Percentiles rank a stretch among this genome's conserved stretches.
Conservation (phyloP, 2,888 invertebrate genomes). For the Napeogenes inachia region DNA sequence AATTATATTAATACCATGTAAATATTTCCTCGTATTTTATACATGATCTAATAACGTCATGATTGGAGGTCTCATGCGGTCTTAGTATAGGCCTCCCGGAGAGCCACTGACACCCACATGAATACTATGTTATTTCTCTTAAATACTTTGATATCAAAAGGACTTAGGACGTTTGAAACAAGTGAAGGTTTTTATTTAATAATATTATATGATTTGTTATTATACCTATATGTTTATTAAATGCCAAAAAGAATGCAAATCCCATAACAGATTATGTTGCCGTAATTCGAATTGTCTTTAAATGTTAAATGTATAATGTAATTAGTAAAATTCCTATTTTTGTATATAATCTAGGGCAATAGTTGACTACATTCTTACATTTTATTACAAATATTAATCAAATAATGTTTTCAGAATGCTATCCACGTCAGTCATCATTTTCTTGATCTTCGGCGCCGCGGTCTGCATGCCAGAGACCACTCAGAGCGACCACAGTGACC, state of each 20-base stretch:
- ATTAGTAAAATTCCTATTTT: no score
- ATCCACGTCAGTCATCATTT: conserved; percentile 49
- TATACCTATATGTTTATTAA: no score
- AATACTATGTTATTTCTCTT: background rate
- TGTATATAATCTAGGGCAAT: no score
- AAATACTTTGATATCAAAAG: no score
- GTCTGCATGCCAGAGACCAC: conserved; percentile 59
- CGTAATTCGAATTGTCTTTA: no score
- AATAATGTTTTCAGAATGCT: conserved; percentile 62
- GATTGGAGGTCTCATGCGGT: conserved; percentile 7
- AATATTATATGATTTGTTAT: no score
- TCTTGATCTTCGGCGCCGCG: conserved; percentile 54
- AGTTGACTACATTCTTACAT: no score
- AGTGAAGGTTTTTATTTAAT: no score
- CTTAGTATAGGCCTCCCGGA: conserved; percentile 8
- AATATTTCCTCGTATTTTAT: conserved; percentile 2
- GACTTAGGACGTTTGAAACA: no score
- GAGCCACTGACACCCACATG: background rate
- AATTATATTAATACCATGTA: background rate
- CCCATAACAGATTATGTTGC: no score
- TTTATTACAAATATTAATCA: background rate
- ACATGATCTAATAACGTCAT: conserved; percentile 12
- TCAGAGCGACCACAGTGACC: conserved; percentile 45
- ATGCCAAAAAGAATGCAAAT: no score
- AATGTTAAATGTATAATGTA: no score